These are phyloP conservation scores for Notarius quadriscutis DNA, from an alignment of 2,113 vertebrate genomes.

Conservation along the genomic window DNA sequence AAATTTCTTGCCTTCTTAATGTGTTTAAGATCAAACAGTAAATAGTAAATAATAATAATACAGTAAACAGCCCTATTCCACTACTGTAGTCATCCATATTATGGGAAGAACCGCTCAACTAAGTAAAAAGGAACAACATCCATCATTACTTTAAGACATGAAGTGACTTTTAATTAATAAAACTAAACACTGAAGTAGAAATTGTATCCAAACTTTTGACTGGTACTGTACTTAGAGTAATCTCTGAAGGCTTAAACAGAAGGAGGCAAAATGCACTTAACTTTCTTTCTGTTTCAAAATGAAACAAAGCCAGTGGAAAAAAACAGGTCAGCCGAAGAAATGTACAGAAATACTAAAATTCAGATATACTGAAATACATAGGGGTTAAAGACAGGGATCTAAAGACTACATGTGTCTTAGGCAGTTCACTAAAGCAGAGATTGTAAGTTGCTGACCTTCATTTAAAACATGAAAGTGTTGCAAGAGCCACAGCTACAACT, in stretches of 20 bases:
- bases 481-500: neutral
- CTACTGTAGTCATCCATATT: too few relatives aligned
- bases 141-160: too few relatives aligned
- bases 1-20: too few relatives aligned
- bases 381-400: neutral
- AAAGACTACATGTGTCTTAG: neutral
- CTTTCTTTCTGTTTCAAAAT: conserved; percentile 50
- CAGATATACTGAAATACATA: neutral
- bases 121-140: too few relatives aligned
- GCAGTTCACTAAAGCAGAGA: neutral
- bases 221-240: conserved; percentile 29
- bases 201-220: too few relatives aligned
- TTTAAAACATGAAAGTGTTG: neutral
- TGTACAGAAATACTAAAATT: neutral
- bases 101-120: too few relatives aligned
- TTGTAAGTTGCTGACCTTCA: neutral
- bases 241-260: conserved; percentile 47
- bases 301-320: conserved; percentile 47
- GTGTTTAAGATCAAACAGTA: too few relatives aligned
- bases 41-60: too few relatives aligned
- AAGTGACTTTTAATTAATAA: too few relatives aligned
- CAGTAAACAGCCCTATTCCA: too few relatives aligned
- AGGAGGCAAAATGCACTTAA: conserved; percentile 29
- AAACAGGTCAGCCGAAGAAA: neutral
- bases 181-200: too few relatives aligned